Percentiles rank a stretch among this genome's conserved stretches.
phyloP scores from a whole-genome alignment of 2,797 vertebrate species.

The Sebastiscus albofasciatus region DNA sequence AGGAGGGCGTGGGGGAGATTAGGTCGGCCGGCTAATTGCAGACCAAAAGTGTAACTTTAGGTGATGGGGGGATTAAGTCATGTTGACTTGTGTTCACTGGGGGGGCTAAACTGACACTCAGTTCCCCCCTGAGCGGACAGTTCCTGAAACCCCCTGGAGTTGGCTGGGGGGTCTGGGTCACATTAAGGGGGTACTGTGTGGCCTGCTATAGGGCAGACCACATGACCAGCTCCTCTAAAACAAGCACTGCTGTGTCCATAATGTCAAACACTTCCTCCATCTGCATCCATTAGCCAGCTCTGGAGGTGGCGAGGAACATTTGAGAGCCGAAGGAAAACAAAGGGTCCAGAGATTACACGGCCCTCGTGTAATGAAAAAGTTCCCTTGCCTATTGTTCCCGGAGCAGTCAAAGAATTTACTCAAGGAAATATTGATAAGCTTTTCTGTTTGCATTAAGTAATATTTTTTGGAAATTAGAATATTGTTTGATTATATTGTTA shows the following conservation, averaged over 20 bases:
- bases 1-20: conserved; percentile 50
- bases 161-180: conserved; percentile 73
- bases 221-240: conserved; percentile 77
- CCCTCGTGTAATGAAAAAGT: conserved; percentile 69
- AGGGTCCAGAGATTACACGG: conserved; percentile 54
- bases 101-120: conserved; percentile 78
- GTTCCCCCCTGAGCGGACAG: conserved; percentile 72
- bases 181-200: conserved; percentile 72
- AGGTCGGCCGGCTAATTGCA: conserved; percentile 74
- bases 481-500: conserved; percentile 2
- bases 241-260: conserved; percentile 79
- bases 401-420: conserved; percentile 11
- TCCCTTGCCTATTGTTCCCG: conserved; percentile 49
- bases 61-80: conserved; percentile 80
- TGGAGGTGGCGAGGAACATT: conserved; percentile 65
- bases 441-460: background rate
- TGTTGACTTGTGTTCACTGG: conserved; percentile 82
- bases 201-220: conserved; percentile 60
- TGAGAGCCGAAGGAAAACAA: conserved; percentile 71
- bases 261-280: conserved; percentile 82
- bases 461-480: conserved; percentile 14
- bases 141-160: conserved; percentile 75
- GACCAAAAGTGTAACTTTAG: conserved; percentile 82
- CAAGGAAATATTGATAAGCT: conserved; percentile 4
- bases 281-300: conserved; percentile 72